phyloP scores from a whole-genome alignment of 2,113 vertebrate species.

The Percina caprodes region DNA sequence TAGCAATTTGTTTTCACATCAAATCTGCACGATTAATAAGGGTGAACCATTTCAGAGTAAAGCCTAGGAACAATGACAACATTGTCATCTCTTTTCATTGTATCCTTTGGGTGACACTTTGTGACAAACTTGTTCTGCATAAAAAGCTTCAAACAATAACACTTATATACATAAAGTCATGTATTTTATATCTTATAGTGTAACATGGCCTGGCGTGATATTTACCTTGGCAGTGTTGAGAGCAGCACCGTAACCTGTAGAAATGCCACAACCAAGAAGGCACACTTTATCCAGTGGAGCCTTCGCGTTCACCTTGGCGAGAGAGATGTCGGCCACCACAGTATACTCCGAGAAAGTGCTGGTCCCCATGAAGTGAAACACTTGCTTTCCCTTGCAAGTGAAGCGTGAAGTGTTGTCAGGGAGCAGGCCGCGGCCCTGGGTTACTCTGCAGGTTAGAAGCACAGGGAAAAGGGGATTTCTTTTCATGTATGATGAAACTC shows the following conservation, averaged over 20 bases:
- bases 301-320: slow-evolving; percentile 82
- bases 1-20: slow-evolving; percentile 9
- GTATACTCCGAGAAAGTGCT: slow-evolving; percentile 90
- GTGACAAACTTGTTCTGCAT: neutral
- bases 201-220: neutral
- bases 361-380: slow-evolving; percentile 87
- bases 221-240: slow-evolving; percentile 86
- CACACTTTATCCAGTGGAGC: slow-evolving; percentile 87
- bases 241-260: slow-evolving; percentile 86
- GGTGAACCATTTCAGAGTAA: slow-evolving; percentile 29
- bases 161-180: no score
- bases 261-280: slow-evolving; percentile 86
- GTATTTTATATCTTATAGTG: no score
- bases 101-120: neutral
- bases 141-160: slow-evolving; percentile 1
- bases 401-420: slow-evolving; percentile 91
- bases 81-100: neutral
- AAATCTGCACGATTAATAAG: slow-evolving; percentile 29
- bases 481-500: slow-evolving; percentile 27
- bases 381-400: slow-evolving; percentile 86
- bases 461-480: neutral
- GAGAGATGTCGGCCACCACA: slow-evolving; percentile 85
- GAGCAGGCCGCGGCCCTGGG: slow-evolving; percentile 87
- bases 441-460: slow-evolving; percentile 71
- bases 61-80: neutral